Base-by-base conservation (phyloP, 2,797 vertebrate genomes). In the Galagoides demidoff region DNA sequence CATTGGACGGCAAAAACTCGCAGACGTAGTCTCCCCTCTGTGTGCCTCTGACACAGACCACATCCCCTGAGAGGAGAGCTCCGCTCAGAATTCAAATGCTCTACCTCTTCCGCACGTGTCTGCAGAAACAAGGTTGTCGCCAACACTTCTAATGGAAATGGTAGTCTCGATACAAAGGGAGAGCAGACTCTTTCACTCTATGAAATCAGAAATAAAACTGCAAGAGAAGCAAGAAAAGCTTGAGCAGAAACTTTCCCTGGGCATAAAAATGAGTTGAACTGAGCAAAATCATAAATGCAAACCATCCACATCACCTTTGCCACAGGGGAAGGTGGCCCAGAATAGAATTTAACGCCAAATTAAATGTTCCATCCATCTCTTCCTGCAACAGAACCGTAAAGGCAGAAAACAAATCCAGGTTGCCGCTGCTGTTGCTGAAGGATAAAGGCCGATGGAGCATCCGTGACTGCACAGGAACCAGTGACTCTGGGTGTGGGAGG, bases 281-380 rank as follows among this genome's bases (percentile, higher is more conserved):
- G 97, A 97, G 95, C 89, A 96, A 96, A 97, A 97, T 96, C 96
- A 96, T 95, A 95, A 97, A 97, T 96, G 96, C 95, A 97, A 97
- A 96, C 95, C 92, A 93, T 94, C 92, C 88, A 90, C 82, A 92
- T 95, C 96, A 98, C 97, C 97, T 97, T 95, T 97, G 97, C 97
- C 97, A 97, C 93, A 95, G 97, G 97, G 96, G 95, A 97, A 1
- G 4, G 86, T 85, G 93, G 94, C 96, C 97, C 92, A 96, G 97
- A 97, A 97, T 95, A 96, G 97, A 97, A 98, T 97, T 96, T 96
- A 97, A 97, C 95, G 96, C 95, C 97, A 96, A 96, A 97, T 98
- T 97, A 98, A 98, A 97, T 97, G 97, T 95, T 96, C 92, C 89
- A 76, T 94, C 94, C 43, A 94, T 95, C 82, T 96, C 85, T 95